These are phyloP conservation scores for Proteles cristata DNA, from an alignment of 2,113 vertebrate species.

Conservation along the genomic window DNA sequence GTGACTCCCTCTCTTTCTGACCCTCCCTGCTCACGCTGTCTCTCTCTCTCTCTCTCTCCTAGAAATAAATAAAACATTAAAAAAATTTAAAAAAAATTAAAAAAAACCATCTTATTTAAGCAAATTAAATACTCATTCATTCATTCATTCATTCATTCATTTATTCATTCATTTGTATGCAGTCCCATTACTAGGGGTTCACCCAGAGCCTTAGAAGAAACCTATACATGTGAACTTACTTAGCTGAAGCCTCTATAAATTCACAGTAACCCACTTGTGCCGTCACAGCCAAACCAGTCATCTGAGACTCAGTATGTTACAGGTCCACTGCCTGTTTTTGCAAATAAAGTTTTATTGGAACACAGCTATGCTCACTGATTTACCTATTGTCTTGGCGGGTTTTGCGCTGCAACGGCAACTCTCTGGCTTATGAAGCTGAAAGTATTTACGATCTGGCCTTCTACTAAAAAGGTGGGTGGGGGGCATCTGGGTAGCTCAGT, in stretches of 20 bases:
- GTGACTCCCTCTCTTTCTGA: no score
- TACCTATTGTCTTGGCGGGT: fast-evolving
- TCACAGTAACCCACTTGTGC: not conserved
- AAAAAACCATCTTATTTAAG: not conserved
- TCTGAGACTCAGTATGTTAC: not conserved
- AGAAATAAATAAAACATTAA: no score
- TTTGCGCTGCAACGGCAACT: not conserved
- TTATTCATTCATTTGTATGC: not conserved
- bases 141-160: not conserved
- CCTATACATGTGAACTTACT: not conserved
- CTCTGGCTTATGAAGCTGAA: not conserved
- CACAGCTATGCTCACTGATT: not conserved
- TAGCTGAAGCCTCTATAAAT: not conserved
- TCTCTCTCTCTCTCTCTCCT: no score
- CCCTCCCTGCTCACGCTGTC: no score
- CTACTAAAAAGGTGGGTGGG: not conserved
- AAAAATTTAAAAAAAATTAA: no score
- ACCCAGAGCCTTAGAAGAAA: not conserved
- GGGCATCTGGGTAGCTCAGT: no score
- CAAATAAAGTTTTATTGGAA: not conserved
- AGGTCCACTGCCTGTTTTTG: not conserved
- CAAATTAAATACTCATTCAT: not conserved
- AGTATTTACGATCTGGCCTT: not conserved
- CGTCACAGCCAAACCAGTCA: not conserved
- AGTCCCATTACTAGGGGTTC: not conserved